Percentiles rank a stretch among this genome's conserved stretches.
phyloP scores from a whole-genome alignment of 2,797 vertebrate species.

The Hypotaenidia philippensis region DNA sequence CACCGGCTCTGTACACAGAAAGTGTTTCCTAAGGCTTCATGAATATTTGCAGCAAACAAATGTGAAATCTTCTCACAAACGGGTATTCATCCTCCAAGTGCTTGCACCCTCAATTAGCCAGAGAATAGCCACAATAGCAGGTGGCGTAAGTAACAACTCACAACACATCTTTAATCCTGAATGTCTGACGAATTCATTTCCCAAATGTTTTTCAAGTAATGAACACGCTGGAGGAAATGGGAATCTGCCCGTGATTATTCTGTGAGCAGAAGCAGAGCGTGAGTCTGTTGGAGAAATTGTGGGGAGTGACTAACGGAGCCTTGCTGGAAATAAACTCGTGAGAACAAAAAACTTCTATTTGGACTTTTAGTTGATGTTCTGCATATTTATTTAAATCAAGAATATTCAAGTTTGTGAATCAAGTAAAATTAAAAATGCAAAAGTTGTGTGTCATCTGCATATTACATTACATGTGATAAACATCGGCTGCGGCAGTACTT shows the following conservation, averaged over 20 bases:
- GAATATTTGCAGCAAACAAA: conserved; percentile 57
- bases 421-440: conserved; percentile 68
- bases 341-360: conserved; percentile 66
- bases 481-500: conserved; percentile 44
- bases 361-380: conserved; percentile 61
- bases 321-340: conserved; percentile 41
- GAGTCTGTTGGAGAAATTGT: not conserved
- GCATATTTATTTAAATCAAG: conserved; percentile 70
- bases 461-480: conserved; percentile 64
- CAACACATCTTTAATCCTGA: conserved; percentile 38
- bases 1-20: not conserved
- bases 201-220: not conserved
- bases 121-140: conserved; percentile 13
- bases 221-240: conserved; percentile 11
- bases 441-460: conserved; percentile 41
- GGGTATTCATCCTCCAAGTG: conserved; percentile 5
- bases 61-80: not conserved
- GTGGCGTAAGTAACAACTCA: not conserved
- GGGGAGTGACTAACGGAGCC: conserved; percentile 3
- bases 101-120: not conserved
- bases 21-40: conserved; percentile 32
- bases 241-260: not conserved
- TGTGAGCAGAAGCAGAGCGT: not conserved
- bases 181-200: conserved; percentile 3
- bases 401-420: conserved; percentile 64